Base-by-base conservation (phyloP, 2,888 invertebrate genomes). In the Toxonevra muliebris region DNA sequence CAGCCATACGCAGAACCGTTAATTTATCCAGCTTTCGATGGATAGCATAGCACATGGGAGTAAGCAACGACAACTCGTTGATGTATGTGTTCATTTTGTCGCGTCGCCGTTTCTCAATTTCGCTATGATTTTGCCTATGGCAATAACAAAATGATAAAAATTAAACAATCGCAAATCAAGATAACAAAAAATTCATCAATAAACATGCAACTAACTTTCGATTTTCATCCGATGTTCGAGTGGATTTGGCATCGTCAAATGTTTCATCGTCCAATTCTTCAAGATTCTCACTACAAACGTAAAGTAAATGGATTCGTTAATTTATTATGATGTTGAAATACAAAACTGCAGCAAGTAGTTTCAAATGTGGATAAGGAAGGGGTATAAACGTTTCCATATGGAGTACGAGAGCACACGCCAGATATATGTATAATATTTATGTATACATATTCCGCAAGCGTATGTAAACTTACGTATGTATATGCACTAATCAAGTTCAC, bases 71-170 rank as follows among this genome's bases (percentile, higher is more conserved):
- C 67, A 97, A 85, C 84, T 97, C 96, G 3, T 92, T 90, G 76
- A 97, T 97, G 85, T 96, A 96, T 0, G 93, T 94, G 87, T 97
- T 97, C 96, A 97, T 97, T 86, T 97, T 97, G 84, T 97, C 96
- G 42, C 97, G 89, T 0, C 97, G 88, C 0, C 97, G 88, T 84
- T 97, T 97, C 86, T 97, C 97, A 70, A 97, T 97, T 86, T 97
- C 96, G 84, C 96, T 96, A 86, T 97, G 97, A 86, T 96, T 97
- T 86, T 96, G 96, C 79, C 96, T 96, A 40, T 8, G 61, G 50
- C 13, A 45, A 63, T 45, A 11, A 41, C 53, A 48, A n/a, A 2
- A 43, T 13, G 41, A 52, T 40, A 19, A 15, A 52, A 30, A 12
- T 48, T 4, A 15, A 15, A 43, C 15, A 59, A 10, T 7, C 13